Evolutionary conservation across 1,140 invertebrate genomes (phyloP).

Genomic region (Thaumetopoea pityocampa): DNA sequence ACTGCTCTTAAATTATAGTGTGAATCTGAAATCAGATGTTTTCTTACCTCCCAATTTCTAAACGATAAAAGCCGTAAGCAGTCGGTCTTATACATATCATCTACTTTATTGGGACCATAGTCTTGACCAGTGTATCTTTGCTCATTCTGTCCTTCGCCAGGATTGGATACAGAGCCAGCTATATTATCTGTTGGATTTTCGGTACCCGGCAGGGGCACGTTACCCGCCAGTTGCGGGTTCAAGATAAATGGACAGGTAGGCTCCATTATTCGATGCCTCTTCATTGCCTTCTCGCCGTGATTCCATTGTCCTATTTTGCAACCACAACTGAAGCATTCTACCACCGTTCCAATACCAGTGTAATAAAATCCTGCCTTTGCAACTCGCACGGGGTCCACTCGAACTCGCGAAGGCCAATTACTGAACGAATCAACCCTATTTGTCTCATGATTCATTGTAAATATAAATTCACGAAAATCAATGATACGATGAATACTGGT

Average conservation of each 20-base stretch:
- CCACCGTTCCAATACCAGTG: constrained; percentile 80
- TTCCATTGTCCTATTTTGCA: constrained; percentile 85
- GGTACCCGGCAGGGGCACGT: constrained; percentile 75
- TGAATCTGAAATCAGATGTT: too few relatives aligned
- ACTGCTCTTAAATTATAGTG: too few relatives aligned
- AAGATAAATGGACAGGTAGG: constrained; percentile 85
- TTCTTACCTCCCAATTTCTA: constrained; percentile 79
- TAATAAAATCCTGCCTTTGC: constrained; percentile 91
- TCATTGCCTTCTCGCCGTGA: constrained; percentile 84
- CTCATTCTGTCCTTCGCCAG: constrained; percentile 21
- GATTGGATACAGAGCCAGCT: constrained; percentile 3
- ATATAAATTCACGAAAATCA: too few relatives aligned
- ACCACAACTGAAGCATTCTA: constrained; percentile 86
- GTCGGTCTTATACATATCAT: constrained; percentile 73
- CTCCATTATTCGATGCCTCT: constrained; percentile 77
- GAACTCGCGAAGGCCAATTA: constrained; percentile 82
- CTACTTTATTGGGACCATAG: constrained; percentile 50
- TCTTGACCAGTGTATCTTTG: constrained; percentile 27
- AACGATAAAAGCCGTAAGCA: constrained; percentile 78
- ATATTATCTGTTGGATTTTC: constrained; percentile 30
- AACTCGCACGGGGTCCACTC: constrained; percentile 80
- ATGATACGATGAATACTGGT: too few relatives aligned
- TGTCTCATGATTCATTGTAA: constrained; percentile 81
- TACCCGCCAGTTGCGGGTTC: constrained; percentile 79
- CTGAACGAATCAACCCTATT: constrained; percentile 82